Percentiles rank a stretch among this genome's conserved stretches.
These are phyloP conservation scores for Crocodylus rhombifer DNA, from an alignment of 2,797 vertebrate species.

Conservation along the genomic window DNA sequence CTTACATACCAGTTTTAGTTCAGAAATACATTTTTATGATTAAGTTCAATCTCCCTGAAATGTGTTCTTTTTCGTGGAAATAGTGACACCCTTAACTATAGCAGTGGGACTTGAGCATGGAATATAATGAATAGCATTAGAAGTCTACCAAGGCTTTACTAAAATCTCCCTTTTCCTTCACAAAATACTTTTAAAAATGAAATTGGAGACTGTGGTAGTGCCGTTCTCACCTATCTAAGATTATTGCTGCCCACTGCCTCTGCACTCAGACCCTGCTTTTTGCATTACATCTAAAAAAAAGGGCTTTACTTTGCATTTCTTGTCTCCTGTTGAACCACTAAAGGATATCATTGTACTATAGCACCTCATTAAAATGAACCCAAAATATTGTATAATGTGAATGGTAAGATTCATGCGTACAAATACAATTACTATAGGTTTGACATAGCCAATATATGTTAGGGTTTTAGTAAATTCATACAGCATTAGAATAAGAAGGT, in stretches of 20 bases:
- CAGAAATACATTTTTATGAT: not conserved
- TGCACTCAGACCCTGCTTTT: not conserved
- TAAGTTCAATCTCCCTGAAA: not conserved
- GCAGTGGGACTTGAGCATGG: not conserved
- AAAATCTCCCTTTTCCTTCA: not conserved
- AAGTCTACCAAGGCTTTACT: not conserved
- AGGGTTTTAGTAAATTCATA: slow-evolving; percentile 43
- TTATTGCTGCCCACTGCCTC: not conserved
- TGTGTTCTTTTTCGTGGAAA: not conserved
- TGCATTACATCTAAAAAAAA: not conserved
- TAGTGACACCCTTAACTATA: not conserved
- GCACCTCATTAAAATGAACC: not conserved
- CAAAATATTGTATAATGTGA: not conserved
- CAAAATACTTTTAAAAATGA: not conserved
- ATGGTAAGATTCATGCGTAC: slow-evolving; percentile 7
- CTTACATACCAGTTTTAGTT: not conserved
- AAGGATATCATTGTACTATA: not conserved
- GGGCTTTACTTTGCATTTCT: not conserved
- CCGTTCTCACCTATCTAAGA: not conserved
- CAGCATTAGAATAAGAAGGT: slow-evolving; percentile 24
- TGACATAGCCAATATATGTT: not conserved
- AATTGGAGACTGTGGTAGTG: not conserved
- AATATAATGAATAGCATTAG: not conserved
- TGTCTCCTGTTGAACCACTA: not conserved
- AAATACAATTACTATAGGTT: not conserved